Conservation (phyloP, 2,797 vertebrate genomes). For the Malurus splendens region DNA sequence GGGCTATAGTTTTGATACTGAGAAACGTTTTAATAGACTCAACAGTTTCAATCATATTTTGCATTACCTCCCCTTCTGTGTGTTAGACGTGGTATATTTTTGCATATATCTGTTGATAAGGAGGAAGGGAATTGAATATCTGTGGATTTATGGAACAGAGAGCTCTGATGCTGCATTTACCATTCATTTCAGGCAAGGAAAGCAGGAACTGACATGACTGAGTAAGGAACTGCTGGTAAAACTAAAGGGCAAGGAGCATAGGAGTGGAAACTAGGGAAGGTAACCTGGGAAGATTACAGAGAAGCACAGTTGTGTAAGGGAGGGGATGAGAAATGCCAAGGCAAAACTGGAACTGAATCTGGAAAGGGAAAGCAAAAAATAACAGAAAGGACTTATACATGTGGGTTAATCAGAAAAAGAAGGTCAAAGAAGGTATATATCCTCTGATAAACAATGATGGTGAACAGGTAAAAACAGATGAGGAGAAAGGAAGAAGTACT, state of each 20-base stretch:
- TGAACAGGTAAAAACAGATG: neutral
- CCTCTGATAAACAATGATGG: neutral
- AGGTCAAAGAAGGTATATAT: neutral
- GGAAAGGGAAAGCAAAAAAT: neutral
- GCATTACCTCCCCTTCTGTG: neutral
- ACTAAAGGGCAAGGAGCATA: neutral
- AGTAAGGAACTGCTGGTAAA: neutral
- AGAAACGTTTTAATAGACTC: neutral
- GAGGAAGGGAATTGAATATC: neutral
- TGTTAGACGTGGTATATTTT: neutral
- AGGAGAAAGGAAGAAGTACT: neutral
- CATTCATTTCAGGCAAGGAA: neutral
- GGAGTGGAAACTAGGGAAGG: neutral
- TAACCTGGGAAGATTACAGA: neutral
- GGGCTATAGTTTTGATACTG: neutral
- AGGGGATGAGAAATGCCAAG: neutral
- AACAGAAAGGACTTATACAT: neutral
- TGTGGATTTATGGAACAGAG: neutral
- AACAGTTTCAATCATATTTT: neutral
- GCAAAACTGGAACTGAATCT: neutral
- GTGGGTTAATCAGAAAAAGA: neutral
- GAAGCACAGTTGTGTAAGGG: neutral
- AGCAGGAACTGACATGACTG: neutral
- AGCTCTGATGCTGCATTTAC: neutral
- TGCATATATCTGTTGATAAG: neutral